Evolutionary conservation across 2,113 vertebrate genomes (phyloP).

Genomic region (Phoxinus phoxinus): DNA sequence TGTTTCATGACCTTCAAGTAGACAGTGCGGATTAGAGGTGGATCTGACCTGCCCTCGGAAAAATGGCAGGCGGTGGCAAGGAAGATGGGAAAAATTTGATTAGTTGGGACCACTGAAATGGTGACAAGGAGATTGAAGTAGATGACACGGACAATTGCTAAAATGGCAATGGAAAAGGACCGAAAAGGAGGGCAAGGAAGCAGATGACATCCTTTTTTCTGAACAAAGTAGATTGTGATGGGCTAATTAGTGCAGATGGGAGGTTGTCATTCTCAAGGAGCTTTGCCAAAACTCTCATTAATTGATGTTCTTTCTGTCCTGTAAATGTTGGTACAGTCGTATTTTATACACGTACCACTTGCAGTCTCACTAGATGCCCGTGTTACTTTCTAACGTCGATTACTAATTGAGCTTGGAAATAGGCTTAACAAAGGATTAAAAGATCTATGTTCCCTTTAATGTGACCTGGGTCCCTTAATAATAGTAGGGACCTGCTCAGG

Average conservation of each 20-base stretch:
- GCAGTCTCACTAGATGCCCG: not conserved
- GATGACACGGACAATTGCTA: slow-evolving; percentile 11
- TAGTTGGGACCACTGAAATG: slow-evolving; percentile 37
- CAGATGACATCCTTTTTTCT: slow-evolving; percentile 17
- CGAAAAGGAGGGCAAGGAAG: not conserved
- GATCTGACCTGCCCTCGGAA: slow-evolving; percentile 30
- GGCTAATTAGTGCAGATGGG: slow-evolving; percentile 27
- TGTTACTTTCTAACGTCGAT: slow-evolving; percentile 9
- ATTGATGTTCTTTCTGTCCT: slow-evolving; percentile 22
- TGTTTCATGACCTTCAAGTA: slow-evolving; percentile 33
- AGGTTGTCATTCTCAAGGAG: not conserved
- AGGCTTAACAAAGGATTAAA: slow-evolving; percentile 40
- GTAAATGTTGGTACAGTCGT: slow-evolving; percentile 6
- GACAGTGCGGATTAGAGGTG: slow-evolving; percentile 22
- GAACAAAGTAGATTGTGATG: slow-evolving; percentile 19
- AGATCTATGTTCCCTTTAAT: slow-evolving; percentile 45
- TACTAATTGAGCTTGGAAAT: slow-evolving; percentile 45
- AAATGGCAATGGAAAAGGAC: slow-evolving; percentile 17
- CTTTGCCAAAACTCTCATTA: slow-evolving; percentile 29
- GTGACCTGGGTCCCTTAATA: slow-evolving; percentile 35
- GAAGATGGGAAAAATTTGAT: slow-evolving; percentile 30
- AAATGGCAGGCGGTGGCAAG: slow-evolving; percentile 26
- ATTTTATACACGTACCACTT: not conserved
- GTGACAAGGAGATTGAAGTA: slow-evolving; percentile 37
- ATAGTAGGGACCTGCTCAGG: slow-evolving; percentile 20